Evolutionary conservation across 2,797 vertebrate genomes (phyloP).

Genomic region (Chromis chromis): DNA sequence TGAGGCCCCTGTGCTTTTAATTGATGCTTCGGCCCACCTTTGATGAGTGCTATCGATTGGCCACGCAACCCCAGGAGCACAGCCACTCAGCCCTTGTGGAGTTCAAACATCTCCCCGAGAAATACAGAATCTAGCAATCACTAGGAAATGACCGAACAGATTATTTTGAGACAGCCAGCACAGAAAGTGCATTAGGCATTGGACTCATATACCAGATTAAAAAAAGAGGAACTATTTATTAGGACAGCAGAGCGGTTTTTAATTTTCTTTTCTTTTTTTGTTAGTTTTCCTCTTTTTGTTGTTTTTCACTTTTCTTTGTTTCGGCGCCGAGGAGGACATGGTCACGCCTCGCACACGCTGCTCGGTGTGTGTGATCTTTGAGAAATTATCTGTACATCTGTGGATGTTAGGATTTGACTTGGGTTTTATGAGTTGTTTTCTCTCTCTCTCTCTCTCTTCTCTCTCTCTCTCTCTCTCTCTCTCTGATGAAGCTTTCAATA

Average conservation of each 20-base stretch:
- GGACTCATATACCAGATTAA: conserved; percentile 47
- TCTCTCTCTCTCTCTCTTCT: no score
- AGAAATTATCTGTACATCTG: conserved; percentile 93
- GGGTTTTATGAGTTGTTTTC: conserved; percentile 86
- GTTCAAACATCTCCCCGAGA: conserved; percentile 67
- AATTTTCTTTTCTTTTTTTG: conserved; percentile 32
- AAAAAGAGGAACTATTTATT: conserved; percentile 77
- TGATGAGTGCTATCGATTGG: conserved; percentile 80
- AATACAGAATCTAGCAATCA: conserved; percentile 59
- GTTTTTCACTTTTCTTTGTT: conserved; percentile 64
- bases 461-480: no score
- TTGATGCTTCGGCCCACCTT: conserved; percentile 80
- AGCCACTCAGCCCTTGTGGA: conserved; percentile 49
- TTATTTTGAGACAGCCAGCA: conserved; percentile 52
- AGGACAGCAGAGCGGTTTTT: conserved; percentile 81
- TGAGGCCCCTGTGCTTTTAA: conserved; percentile 74
- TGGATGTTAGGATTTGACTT: conserved; percentile 97
- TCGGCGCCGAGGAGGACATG: conserved; percentile 75
- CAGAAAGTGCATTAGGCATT: conserved; percentile 49
- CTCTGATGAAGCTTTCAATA: conserved; percentile 97
- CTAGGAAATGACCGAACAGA: conserved; percentile 68
- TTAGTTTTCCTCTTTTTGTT: conserved; percentile 25
- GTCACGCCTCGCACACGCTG: conserved; percentile 78
- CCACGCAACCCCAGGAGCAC: conserved; percentile 66
- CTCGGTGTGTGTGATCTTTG: conserved; percentile 81